Conservation (phyloP, 2,888 invertebrate genomes). For the Epinotia brunnichana region DNA sequence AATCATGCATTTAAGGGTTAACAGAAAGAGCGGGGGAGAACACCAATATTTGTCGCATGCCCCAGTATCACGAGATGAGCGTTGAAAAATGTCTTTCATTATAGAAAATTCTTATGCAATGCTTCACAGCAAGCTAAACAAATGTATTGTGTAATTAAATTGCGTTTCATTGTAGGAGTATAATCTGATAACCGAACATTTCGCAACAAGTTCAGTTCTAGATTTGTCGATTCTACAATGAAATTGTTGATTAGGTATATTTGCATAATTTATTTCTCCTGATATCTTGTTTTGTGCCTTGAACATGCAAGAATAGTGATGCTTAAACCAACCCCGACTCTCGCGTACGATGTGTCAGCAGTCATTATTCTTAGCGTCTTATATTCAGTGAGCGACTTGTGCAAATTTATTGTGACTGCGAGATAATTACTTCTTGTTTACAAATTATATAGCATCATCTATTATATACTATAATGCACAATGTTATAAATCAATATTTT, state of each 20-base stretch:
- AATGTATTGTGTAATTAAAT: neutral
- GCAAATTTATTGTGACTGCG: conserved; percentile 77
- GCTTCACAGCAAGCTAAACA: neutral
- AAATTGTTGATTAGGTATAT: conserved; percentile 45
- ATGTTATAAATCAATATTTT: conserved; percentile 83
- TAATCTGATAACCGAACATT: neutral
- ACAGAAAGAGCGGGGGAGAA: neutral
- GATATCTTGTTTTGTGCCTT: conserved; percentile 78
- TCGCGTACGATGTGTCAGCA: conserved; percentile 53
- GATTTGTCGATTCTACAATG: conserved; percentile 13
- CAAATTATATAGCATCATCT: conserved; percentile 65
- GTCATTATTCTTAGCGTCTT: conserved; percentile 54
- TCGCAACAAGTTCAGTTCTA: neutral
- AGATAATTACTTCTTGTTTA: conserved; percentile 76
- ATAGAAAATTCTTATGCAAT: neutral
- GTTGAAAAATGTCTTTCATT: neutral
- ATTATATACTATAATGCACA: conserved; percentile 79
- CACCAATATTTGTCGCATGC: neutral
- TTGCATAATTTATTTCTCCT: conserved; percentile 53
- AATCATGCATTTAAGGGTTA: too few species aligned
- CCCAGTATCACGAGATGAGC: neutral
- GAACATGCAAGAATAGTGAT: conserved; percentile 64
- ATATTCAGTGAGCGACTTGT: conserved; percentile 70
- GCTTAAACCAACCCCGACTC: conserved; percentile 50
- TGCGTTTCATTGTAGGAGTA: neutral